These are phyloP conservation scores for Bubo scandiacus DNA, from an alignment of 2,113 vertebrate genomes.

Conservation along the genomic window DNA sequence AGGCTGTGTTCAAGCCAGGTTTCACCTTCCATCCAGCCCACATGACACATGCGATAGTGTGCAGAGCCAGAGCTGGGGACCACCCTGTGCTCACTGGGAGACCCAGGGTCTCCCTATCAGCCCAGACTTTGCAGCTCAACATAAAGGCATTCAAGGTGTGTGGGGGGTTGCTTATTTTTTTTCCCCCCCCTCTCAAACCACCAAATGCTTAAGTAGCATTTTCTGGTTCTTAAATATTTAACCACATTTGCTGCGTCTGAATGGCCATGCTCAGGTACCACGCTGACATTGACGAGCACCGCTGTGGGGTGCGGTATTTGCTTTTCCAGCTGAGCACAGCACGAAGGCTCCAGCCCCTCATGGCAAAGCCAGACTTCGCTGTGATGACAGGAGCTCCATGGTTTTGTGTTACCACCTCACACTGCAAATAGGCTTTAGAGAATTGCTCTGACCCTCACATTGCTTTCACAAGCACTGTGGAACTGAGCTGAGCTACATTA, in stretches of 20 bases:
- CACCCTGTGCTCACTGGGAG: background rate
- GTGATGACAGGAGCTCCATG: rapidly evolving
- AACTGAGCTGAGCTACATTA: background rate
- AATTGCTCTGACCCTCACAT: background rate
- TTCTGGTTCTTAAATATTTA: background rate
- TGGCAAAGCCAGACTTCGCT: background rate
- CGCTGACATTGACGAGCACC: background rate
- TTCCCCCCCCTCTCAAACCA: background rate
- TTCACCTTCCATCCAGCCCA: background rate
- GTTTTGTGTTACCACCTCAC: background rate
- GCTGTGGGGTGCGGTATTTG: background rate
- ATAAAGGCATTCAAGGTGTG: background rate
- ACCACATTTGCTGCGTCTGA: background rate
- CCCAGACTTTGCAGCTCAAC: background rate
- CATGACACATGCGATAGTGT: rapidly evolving
- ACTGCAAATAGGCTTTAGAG: background rate
- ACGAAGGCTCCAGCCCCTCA: background rate
- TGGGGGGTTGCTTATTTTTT: background rate
- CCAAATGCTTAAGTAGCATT: background rate
- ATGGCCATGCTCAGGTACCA: background rate
- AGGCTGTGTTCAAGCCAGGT: background rate
- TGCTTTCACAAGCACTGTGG: background rate
- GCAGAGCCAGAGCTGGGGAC: background rate
- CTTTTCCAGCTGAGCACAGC: background rate
- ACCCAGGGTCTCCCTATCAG: background rate